phyloP scores from a whole-genome alignment of 2,888 invertebrate species.

The Bimastos eiseni region DNA sequence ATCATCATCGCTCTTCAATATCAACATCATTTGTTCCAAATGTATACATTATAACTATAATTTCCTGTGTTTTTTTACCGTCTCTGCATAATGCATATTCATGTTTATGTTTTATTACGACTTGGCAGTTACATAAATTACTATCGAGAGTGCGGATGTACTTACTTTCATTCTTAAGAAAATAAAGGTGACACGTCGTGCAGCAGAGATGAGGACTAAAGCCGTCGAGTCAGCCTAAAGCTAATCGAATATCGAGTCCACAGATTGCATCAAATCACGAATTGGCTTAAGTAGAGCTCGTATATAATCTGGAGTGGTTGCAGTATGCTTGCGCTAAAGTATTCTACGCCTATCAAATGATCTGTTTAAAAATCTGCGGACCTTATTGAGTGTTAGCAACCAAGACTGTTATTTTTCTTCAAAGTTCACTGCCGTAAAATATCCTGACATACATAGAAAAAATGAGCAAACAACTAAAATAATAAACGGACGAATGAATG shows the following conservation, averaged over 20 bases:
- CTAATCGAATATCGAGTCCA: background rate
- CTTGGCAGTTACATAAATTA: no score
- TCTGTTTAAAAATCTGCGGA: background rate
- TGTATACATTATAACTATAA: no score
- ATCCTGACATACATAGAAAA: no score
- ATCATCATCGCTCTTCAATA: no score
- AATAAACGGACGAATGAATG: background rate
- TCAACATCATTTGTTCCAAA: no score
- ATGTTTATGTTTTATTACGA: no score
- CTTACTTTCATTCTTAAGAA: background rate
- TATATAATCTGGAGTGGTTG: background rate
- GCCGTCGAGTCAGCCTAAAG: background rate
- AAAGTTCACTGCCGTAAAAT: no score
- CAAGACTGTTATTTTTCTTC: no score
- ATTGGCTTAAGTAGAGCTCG: background rate
- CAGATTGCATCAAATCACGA: background rate
- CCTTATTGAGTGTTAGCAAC: background rate
- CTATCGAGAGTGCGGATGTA: background rate
- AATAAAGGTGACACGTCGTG: background rate
- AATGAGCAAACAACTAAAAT: background rate
- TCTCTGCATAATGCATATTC: no score
- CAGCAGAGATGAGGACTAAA: background rate
- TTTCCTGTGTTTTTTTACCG: no score
- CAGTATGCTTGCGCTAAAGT: background rate
- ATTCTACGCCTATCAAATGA: background rate